phyloP scores from a whole-genome alignment of 2,888 invertebrate species.

The Dascillus cervinus region DNA sequence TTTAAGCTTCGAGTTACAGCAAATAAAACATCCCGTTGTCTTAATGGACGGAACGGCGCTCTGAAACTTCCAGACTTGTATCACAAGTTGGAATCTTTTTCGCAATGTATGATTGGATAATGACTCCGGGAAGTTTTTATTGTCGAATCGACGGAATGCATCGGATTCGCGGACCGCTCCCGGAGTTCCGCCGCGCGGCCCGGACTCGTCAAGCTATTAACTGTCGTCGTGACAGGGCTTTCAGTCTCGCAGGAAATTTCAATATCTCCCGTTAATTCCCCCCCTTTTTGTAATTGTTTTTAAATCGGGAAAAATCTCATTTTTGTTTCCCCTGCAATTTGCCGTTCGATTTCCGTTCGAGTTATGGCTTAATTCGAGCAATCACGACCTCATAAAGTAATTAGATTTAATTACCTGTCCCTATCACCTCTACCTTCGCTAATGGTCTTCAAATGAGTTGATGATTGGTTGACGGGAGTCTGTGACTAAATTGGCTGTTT shows the following conservation, averaged over 20 bases:
- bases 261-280: conserved; percentile 13
- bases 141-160: conserved; percentile 9
- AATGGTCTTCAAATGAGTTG: conserved; percentile 16
- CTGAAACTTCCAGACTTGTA: conserved; percentile 11
- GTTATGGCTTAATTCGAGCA: conserved; percentile 33
- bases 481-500: conserved; percentile 17
- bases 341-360: conserved; percentile 20
- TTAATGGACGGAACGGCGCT: conserved; percentile 14
- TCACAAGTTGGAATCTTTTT: conserved; percentile 13
- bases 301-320: no score
- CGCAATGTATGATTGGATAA: conserved; percentile 20
- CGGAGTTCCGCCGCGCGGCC: conserved; percentile 16
- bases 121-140: conserved; percentile 19
- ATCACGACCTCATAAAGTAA: conserved; percentile 35
- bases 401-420: conserved; percentile 27
- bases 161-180: conserved; percentile 14
- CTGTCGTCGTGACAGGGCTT: conserved; percentile 17
- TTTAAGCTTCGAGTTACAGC: no score
- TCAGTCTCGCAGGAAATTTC: conserved; percentile 16
- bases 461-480: conserved; percentile 14
- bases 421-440: conserved; percentile 15
- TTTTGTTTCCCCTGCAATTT: conserved; percentile 18
- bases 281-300: conserved; percentile 14
- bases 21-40: no score
- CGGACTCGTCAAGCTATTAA: conserved; percentile 14